These are phyloP conservation scores for Apamea anceps DNA, from an alignment of 2,888 invertebrate species.

Conservation along the genomic window DNA sequence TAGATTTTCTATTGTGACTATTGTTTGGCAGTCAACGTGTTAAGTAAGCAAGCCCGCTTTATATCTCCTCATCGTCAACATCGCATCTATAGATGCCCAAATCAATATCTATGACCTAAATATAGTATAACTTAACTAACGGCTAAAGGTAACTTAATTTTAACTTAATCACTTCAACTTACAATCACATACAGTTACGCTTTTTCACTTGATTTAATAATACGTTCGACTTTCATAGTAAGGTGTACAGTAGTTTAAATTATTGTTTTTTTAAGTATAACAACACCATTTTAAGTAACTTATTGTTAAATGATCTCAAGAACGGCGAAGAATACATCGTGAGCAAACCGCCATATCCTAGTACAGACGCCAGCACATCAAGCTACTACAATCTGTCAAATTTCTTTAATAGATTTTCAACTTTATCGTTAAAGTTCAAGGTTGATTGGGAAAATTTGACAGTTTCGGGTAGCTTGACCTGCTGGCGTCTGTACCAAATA, in stretches of 20 bases:
- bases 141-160: constrained; percentile 64
- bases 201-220: constrained; percentile 48
- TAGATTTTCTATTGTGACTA: too few relatives aligned
- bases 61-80: background rate
- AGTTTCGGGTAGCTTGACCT: too few relatives aligned
- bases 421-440: too few relatives aligned
- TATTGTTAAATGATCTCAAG: background rate
- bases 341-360: too few relatives aligned
- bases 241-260: constrained; percentile 39
- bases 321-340: too few relatives aligned
- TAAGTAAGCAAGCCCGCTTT: background rate
- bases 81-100: constrained; percentile 32
- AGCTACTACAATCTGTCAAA: too few relatives aligned
- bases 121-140: constrained; percentile 34
- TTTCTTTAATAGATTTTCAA: too few relatives aligned
- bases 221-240: constrained; percentile 25
- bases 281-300: background rate
- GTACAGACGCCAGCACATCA: too few relatives aligned
- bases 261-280: background rate
- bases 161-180: constrained; percentile 51
- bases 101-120: background rate
- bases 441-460: too few relatives aligned
- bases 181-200: constrained; percentile 59
- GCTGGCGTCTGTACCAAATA: too few relatives aligned
- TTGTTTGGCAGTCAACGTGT: too few relatives aligned